phyloP scores from a whole-genome alignment of 2,797 vertebrate species.

The Bradypus variegatus region DNA sequence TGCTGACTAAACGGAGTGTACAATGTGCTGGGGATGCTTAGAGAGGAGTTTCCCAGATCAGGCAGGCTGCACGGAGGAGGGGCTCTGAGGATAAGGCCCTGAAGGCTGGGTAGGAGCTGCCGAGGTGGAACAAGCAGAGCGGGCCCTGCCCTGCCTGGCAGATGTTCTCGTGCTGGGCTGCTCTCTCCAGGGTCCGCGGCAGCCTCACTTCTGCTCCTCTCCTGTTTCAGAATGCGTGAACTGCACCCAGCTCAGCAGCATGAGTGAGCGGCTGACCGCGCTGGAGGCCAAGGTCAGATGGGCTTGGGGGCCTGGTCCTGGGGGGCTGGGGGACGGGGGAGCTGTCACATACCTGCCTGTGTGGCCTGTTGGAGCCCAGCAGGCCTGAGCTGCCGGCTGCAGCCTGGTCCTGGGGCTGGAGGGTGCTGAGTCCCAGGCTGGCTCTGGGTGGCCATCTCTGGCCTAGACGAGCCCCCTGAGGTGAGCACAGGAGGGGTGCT shows the following conservation, averaged over 20 bases:
- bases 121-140: background rate
- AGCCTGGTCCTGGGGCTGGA: background rate
- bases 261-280: constrained; percentile 75
- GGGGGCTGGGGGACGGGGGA: background rate
- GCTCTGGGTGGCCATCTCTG: background rate
- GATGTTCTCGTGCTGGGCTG: background rate
- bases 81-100: background rate
- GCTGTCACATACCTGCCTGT: accelerated
- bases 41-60: background rate
- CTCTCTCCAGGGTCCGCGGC: background rate
- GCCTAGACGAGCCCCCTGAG: background rate
- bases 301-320: background rate
- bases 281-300: constrained; percentile 79
- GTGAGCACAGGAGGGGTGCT: no score
- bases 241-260: constrained; percentile 76
- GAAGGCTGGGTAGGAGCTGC: background rate
- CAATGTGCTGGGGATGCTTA: background rate
- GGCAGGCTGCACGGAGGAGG: background rate
- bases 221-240: constrained; percentile 80
- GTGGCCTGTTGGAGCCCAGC: background rate
- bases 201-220: background rate
- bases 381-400: background rate
- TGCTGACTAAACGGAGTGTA: no score
- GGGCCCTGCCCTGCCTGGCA: background rate
- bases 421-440: background rate